These are phyloP conservation scores for Gymnogyps californianus DNA, from an alignment of 2,113 vertebrate species.

Conservation along the genomic window DNA sequence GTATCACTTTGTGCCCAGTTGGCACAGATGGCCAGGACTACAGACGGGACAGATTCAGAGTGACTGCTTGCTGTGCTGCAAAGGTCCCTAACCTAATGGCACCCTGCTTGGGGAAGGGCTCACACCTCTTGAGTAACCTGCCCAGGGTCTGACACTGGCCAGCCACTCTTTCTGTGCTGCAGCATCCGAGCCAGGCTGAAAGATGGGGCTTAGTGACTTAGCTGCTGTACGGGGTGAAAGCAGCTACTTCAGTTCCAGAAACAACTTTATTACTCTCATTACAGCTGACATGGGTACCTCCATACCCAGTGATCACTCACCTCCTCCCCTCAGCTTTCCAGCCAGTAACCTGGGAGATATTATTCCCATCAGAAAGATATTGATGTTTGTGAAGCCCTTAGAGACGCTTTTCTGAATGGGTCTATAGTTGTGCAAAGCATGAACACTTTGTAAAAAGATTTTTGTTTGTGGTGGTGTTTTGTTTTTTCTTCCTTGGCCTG, in stretches of 20 bases:
- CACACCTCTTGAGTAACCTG: background rate
- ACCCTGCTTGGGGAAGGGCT: background rate
- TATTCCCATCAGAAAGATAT: background rate
- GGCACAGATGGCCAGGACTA: background rate
- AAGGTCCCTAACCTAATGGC: background rate
- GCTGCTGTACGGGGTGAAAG: fast-evolving
- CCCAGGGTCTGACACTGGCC: background rate
- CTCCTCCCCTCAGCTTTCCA: background rate
- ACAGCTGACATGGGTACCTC: background rate
- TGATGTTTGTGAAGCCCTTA: background rate
- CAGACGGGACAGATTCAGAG: fast-evolving
- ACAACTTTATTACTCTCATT: background rate
- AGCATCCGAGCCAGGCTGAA: background rate
- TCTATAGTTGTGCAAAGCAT: background rate
- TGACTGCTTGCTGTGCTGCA: background rate
- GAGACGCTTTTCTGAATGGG: background rate
- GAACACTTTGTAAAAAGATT: background rate
- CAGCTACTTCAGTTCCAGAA: background rate
- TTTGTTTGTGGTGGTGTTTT: background rate
- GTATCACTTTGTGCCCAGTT: background rate
- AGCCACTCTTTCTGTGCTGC: background rate
- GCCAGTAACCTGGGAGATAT: background rate
- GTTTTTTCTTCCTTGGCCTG: background rate
- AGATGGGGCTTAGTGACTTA: background rate
- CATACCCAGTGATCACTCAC: background rate